Evolutionary conservation across 2,797 vertebrate species (phyloP), one percentile per base, ranked within the genome.

Genomic region (Mergus octosetaceus): DNA sequence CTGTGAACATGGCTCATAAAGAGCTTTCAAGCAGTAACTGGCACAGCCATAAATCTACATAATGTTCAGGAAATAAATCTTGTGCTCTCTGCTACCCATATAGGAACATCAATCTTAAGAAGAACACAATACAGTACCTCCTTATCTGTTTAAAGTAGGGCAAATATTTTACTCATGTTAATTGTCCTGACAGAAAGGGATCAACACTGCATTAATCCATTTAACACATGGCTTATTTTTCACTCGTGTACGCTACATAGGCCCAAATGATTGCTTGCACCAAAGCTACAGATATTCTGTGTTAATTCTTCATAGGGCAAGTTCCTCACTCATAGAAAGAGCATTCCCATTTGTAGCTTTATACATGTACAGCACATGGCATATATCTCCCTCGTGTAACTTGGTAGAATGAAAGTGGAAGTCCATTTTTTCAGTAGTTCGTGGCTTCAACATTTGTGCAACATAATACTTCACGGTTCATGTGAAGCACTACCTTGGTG

Each of bases 81-180:
- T 95, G 71, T 77, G 81, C 91, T 97, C 75, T 85, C 87, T 86
- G 78, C 88, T 96, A 88, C 90, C 51, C 7, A 39, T 41, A 94
- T 0, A 90, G 94, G 80, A 95, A 89, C 87, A 97, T 97, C 94
- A 97, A 97, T 97, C 96, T 97, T 95, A 49, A 86, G 27, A 91
- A 66, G 58, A 92, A 88, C 41, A 95, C 57, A 90, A 85, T 79
- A 45, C 51, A 74, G 62, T 66, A 94, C 30, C 80, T 89, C 75
- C 77, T 97, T 93, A 96, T 95, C 95, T 97, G 83, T 95, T 96
- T 89, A 89, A 97, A 97, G 94, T 91, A 95, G 91, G 86, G 91
- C 92, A 97, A 97, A 92, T 89, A 96, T 96, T 97, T 97, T 85
- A 97, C 95, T 97, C 94, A 76, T 86, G 94, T 92, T 97, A 97